phyloP scores from a whole-genome alignment of 2,113 vertebrate genomes.

The Engraulis encrasicolus region DNA sequence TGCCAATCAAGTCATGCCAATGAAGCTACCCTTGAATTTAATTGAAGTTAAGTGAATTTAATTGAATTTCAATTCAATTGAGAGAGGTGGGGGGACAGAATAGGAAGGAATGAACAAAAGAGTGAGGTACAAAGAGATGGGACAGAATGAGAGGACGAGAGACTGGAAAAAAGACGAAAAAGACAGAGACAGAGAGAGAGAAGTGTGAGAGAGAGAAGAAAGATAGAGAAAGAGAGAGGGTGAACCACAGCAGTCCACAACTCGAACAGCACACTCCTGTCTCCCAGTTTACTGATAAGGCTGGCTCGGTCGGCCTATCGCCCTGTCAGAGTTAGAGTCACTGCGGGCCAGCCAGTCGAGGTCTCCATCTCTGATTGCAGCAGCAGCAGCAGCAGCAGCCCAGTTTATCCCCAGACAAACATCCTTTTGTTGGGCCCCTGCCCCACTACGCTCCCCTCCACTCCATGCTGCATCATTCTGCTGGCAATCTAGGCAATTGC shows the following conservation, averaged over 20 bases:
- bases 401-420: constrained; percentile 56
- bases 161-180: background rate
- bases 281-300: constrained; percentile 48
- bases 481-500: no score
- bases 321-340: no score
- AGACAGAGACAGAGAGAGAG: background rate
- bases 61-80: no score
- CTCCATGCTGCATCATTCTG: no score
- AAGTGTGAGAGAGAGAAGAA: background rate
- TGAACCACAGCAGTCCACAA: no score
- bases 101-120: background rate
- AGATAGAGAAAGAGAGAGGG: background rate
- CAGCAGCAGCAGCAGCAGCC: no score
- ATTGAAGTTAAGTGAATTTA: background rate
- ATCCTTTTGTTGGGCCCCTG: constrained; percentile 44
- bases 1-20: no score
- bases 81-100: background rate
- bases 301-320: no score
- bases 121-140: background rate
- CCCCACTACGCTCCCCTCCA: no score
- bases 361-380: constrained; percentile 42
- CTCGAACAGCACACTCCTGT: background rate
- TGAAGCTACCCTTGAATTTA: background rate
- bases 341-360: no score
- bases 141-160: background rate